Evolutionary conservation across 2,888 invertebrate species (phyloP).

Genomic region (Cerastis leucographa): DNA sequence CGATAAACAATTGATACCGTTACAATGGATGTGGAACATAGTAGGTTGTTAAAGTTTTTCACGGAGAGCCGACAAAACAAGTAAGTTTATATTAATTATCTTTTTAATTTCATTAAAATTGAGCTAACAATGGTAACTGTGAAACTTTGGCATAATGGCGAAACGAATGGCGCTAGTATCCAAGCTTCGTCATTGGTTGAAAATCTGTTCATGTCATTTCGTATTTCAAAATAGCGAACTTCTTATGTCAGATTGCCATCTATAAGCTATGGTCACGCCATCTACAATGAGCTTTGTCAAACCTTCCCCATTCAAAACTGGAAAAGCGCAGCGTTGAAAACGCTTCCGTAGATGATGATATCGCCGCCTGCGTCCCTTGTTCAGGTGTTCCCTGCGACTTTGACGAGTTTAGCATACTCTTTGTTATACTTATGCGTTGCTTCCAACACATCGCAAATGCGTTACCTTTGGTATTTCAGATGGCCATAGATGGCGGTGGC

Average conservation of each 20-base stretch:
- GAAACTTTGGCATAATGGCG: too few relatives aligned
- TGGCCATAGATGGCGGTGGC: too few relatives aligned
- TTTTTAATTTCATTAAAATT: background rate
- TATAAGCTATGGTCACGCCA: background rate
- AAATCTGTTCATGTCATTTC: too few relatives aligned
- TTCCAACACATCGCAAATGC: too few relatives aligned
- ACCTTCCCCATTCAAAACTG: background rate
- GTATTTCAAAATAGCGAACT: background rate
- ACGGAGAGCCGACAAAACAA: conserved; percentile 56
- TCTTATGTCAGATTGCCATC: background rate
- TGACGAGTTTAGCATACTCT: too few relatives aligned
- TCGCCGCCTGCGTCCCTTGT: too few relatives aligned
- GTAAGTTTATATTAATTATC: conserved; percentile 70
- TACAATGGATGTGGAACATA: conserved; percentile 75
- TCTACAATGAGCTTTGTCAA: background rate
- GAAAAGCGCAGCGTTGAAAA: background rate
- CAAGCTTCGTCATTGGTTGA: too few relatives aligned
- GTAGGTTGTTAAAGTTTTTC: conserved; percentile 80
- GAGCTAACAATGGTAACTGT: background rate
- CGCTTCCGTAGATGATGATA: background rate
- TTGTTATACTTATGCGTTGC: too few relatives aligned
- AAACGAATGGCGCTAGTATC: too few relatives aligned
- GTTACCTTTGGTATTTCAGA: too few relatives aligned
- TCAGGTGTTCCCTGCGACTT: too few relatives aligned
- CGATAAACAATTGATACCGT: conserved; percentile 72